Conservation (phyloP, 2,113 vertebrate species). For the Elephas maximus region DNA sequence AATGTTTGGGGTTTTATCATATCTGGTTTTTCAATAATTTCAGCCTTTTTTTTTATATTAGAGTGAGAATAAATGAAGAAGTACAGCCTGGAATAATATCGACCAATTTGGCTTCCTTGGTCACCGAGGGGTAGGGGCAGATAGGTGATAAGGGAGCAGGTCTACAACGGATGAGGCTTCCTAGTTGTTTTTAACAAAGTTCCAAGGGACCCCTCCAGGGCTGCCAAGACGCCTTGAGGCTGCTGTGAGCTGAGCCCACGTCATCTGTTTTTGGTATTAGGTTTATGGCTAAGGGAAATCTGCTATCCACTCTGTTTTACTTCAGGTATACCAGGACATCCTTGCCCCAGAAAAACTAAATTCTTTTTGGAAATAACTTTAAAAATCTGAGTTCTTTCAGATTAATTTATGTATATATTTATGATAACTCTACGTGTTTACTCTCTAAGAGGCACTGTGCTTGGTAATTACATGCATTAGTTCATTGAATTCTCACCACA, state of each 20-base stretch:
- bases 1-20: neutral
- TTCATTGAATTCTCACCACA: slow-evolving; percentile 29
- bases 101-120: neutral
- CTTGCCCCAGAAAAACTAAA: neutral
- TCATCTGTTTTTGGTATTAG: neutral
- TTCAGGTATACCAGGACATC: neutral
- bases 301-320: neutral
- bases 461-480: neutral
- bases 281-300: slow-evolving; percentile 3
- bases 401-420: neutral
- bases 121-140: no score
- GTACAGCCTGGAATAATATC: neutral
- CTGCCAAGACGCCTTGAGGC: neutral
- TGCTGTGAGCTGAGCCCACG: neutral
- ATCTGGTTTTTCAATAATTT: neutral
- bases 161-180: neutral
- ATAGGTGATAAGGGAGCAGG: neutral
- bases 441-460: neutral
- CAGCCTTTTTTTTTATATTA: neutral
- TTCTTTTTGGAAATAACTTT: neutral
- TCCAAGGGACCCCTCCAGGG: neutral
- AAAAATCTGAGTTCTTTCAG: neutral
- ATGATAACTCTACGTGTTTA: neutral
- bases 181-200: neutral
- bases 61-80: neutral